phyloP scores from a whole-genome alignment of 2,797 vertebrate species.

The Acrossocheilus fasciatus region DNA sequence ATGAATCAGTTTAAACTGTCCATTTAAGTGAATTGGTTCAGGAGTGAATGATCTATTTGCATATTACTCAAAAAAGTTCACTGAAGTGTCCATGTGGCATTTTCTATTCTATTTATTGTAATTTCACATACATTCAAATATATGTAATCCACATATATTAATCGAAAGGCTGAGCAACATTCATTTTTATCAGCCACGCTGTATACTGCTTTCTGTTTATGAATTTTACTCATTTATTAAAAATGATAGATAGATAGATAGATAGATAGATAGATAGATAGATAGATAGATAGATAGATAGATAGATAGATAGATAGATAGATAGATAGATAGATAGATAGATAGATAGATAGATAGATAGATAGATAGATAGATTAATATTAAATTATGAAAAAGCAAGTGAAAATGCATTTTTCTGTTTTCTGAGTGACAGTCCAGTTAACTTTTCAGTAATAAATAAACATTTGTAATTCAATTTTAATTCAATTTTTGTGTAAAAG shows the following conservation, averaged over 20 bases:
- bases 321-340: not conserved
- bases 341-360: too few species aligned
- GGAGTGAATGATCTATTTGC: not conserved
- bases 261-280: not conserved
- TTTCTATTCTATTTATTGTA: not conserved
- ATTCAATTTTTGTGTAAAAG: not conserved
- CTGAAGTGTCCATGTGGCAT: not conserved
- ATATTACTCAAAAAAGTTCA: not conserved
- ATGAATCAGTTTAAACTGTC: not conserved
- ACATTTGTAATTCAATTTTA: not conserved
- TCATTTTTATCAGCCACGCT: not conserved
- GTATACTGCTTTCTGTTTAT: not conserved
- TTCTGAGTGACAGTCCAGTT: not conserved
- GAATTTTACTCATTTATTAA: not conserved
- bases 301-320: not conserved
- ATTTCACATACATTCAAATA: not conserved
- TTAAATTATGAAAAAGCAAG: too few species aligned
- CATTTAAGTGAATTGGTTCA: not conserved
- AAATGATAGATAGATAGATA: not conserved
- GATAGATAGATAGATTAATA: not conserved
- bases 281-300: not conserved
- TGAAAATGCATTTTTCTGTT: not conserved
- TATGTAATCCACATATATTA: not conserved
- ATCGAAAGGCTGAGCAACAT: not conserved
- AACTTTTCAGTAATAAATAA: not conserved